phyloP scores from a whole-genome alignment of 92 coral and sea anemone genomes.

The Epizoanthus scotinus region DNA sequence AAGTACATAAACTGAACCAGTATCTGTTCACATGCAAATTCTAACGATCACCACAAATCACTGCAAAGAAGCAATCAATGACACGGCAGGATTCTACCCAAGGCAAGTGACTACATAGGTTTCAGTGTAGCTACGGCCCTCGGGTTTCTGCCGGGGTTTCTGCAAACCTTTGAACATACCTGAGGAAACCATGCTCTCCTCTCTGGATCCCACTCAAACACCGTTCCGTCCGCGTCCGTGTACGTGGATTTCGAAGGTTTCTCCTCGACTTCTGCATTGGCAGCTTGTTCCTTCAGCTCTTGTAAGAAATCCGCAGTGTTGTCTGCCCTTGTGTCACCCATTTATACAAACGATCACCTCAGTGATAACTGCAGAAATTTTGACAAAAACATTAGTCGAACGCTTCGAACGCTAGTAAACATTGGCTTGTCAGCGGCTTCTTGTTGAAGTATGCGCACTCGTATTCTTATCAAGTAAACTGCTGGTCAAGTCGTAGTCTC shows the following conservation, averaged over 20 bases:
- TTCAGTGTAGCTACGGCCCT: too few relatives aligned
- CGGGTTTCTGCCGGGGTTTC: too few relatives aligned
- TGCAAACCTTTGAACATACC: slow-evolving; percentile 43
- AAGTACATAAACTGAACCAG: too few relatives aligned
- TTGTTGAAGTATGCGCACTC: background rate
- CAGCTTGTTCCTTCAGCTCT: slow-evolving; percentile 38
- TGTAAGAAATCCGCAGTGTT: slow-evolving; percentile 21
- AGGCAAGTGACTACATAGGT: too few relatives aligned
- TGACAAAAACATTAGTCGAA: background rate
- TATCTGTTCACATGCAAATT: too few relatives aligned
- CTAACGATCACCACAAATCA: too few relatives aligned
- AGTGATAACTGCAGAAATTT: background rate
- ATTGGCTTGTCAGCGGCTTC: slow-evolving; percentile 12
- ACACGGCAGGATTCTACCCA: too few relatives aligned
- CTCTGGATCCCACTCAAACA: slow-evolving; percentile 85
- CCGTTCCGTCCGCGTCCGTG: slow-evolving; percentile 70
- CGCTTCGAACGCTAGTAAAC: background rate
- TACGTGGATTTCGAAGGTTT: slow-evolving; percentile 14
- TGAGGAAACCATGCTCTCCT: slow-evolving; percentile 97
- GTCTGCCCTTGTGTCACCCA: background rate
- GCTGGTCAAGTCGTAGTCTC: too few relatives aligned
- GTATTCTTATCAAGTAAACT: background rate
- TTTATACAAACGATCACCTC: background rate
- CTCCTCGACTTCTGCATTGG: slow-evolving; percentile 10
- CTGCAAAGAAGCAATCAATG: too few relatives aligned